Conservation (phyloP, 2,797 vertebrate genomes). For the Tokudaia muenninki region DNA sequence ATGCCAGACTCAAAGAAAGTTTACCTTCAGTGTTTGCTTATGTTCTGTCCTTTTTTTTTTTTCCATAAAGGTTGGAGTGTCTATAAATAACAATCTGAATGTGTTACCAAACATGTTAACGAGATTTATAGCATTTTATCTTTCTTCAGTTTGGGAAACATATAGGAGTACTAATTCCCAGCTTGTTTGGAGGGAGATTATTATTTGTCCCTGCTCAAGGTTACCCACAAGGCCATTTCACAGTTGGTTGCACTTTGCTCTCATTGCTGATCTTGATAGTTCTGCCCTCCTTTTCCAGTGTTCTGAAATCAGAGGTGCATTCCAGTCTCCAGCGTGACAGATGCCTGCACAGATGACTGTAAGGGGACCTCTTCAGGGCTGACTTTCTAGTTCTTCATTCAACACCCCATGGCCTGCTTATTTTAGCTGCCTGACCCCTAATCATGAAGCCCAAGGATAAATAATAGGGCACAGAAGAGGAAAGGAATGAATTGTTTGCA, state of each 20-base stretch:
- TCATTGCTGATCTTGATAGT: background rate
- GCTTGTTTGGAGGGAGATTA: background rate
- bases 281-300: background rate
- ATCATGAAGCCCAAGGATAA: background rate
- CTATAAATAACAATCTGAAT: background rate
- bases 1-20: slow-evolving; percentile 74
- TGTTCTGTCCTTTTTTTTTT: slow-evolving; percentile 38
- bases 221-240: slow-evolving; percentile 15
- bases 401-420: background rate
- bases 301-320: background rate
- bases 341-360: background rate
- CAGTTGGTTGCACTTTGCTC: background rate
- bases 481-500: background rate
- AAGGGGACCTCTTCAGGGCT: background rate
- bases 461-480: background rate
- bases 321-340: background rate
- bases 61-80: background rate
- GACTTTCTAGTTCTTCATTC: background rate
- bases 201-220: slow-evolving; percentile 38
- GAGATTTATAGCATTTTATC: background rate
- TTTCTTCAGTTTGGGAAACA: background rate
- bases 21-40: slow-evolving; percentile 59
- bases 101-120: background rate
- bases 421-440: background rate
- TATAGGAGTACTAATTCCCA: background rate